Base-by-base conservation (phyloP, 2,888 invertebrate species). In the Brassicogethes aeneus region DNA sequence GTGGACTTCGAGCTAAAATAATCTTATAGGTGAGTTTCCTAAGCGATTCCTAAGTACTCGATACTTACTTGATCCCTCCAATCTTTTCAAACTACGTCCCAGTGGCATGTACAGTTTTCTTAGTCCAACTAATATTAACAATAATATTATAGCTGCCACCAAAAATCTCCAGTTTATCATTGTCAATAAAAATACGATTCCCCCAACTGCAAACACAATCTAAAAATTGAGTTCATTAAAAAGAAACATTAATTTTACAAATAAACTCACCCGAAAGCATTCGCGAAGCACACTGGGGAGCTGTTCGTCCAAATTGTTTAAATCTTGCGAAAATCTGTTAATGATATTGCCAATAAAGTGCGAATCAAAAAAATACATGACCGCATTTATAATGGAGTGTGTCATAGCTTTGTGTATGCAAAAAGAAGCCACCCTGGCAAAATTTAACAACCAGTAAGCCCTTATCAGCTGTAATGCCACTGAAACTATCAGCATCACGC, bases 11-110 rank as follows among this genome's bases (percentile, higher is more conserved):
- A 15, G 61, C 65, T 64, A 41, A 42, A 58, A 57, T 23, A 7
- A 23, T 7, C 23, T 23, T 23, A 23, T 23, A 7, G 23, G 23
- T 23, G 5, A 23, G 7, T 23, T 23, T 23, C 7, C 10, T 23
- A n/a, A n/a, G n/a, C n/a, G 23, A 23, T 23, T 7, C 10, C 23
- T 23, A 23, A 16, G 15, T 16, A 36, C 10, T 10, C 8, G 3
- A 31, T 36, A 67, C 73, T 73, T 54, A 80, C 81, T 78, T 17
- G 77, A 73, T 48, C 80, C 79, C 58, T 83, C 82, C 1, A 83
- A 70, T 54, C 80, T 66, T 66, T 80, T 88, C 35, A 90, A 66
- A 55, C 82, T 83, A 14, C 87, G 66, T 10, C 85, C 83, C n/a
- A 85, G 83, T 23, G 72, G 64, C n/a, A 89, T 68, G 66, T 85